Evolutionary conservation across 2,113 vertebrate genomes (phyloP).

Genomic region (human (Homo sapiens)): DNA sequence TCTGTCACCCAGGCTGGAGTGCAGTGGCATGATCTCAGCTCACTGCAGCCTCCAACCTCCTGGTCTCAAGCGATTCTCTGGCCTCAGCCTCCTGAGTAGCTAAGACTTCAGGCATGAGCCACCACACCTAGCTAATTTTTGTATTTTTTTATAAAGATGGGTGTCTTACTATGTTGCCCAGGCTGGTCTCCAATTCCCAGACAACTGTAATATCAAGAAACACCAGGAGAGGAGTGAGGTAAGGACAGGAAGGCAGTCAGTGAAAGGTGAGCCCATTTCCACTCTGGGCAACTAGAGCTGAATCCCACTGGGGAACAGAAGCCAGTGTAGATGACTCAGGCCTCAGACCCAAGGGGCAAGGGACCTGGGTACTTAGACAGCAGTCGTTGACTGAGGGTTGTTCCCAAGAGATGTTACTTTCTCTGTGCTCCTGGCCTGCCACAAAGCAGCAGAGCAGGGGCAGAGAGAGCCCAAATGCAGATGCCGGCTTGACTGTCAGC

Average conservation of each 20-base stretch:
- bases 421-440: neutral
- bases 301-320: neutral
- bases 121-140: too few species aligned
- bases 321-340: neutral
- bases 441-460: neutral
- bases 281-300: neutral
- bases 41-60: too few species aligned
- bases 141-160: too few species aligned
- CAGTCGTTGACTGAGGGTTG: neutral
- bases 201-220: neutral
- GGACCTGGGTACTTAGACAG: neutral
- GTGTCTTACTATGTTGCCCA: too few species aligned
- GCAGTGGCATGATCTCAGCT: too few species aligned
- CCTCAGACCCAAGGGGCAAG: neutral
- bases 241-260: neutral
- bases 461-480: neutral
- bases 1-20: too few species aligned
- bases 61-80: too few species aligned
- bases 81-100: too few species aligned
- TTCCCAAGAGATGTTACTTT: neutral
- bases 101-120: too few species aligned
- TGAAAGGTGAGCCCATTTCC: neutral
- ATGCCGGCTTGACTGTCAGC: neutral
- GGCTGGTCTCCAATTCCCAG: too few species aligned
- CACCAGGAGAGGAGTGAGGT: neutral